Evolutionary conservation across 1,140 invertebrate species (phyloP), one percentile per base, ranked within the genome.

Genomic region (Brevipalpus yothersi): DNA sequence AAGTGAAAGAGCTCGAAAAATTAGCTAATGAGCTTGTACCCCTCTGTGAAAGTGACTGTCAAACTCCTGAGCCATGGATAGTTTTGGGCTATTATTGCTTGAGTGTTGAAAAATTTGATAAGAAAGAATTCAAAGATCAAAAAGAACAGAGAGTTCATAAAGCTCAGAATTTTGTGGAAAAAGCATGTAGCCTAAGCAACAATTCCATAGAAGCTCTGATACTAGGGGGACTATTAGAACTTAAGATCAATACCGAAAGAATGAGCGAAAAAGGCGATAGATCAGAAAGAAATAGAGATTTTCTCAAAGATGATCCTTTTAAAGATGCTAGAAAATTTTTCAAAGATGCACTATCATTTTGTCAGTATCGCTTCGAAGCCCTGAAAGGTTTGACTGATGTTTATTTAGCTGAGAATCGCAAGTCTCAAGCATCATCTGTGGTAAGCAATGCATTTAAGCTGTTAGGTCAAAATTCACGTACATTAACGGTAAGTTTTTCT

Each of bases 241-340:
- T 83, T 54, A 83, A 82, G 67, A 82, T 82, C 63, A 77, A 76
- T 64, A 75, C 77, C 58, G 82, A 84, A 62, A 81, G 83, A 9
- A 73, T 80, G 2, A 31, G 21, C 23, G 40, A 51, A 3, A 19
- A 51, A 17, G 21, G 21, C 5, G 49, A 51, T 3, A 13, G 49
- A 10, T 10, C 12, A 2, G 21, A 17, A 10, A 51, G 9, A 10
- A n/a, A 19, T 51, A 51, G 21, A 51, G 49, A 51, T 51, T 51
- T 51, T 10, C n/a, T 51, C 7, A 51, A 51, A 17, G 49, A 51
- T 19, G 49, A 51, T 17, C 49, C 49, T 51, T 51, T 51, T 17
- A 51, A 51, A 51, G 49, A 51, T n/a, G 49, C 49, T n/a, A 13
- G 49, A 17, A 51, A 17, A 51, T 51, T 7, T 39, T 55, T 82